Base-by-base conservation (phyloP, 2,888 invertebrate genomes). In the Dryococelus australis region DNA sequence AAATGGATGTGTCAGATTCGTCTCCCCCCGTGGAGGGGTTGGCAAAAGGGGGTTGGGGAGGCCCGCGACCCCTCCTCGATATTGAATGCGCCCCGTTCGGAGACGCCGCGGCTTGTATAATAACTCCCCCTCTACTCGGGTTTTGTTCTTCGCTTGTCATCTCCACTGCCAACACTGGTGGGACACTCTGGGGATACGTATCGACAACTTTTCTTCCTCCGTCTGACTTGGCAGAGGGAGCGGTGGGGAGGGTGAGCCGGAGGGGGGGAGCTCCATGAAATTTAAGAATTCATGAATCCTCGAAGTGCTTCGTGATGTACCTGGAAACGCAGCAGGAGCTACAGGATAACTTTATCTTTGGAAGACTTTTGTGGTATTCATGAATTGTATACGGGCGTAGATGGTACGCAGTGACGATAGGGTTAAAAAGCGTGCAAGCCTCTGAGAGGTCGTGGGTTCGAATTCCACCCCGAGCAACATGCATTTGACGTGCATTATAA, bases 1-100 rank as follows among this genome's bases (percentile, higher is more conserved):
- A 65, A 65, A 65, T 65, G 65, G 65, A 65, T 65, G 65, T n/a
- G 65, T 65, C 65, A 65, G n/a, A 65, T 12, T 65, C 65, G 65
- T 65, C n/a, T n/a, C 65, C 65, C 47, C 16, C n/a, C 24, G 65
- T 3, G 65, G 65, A 10, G 65, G n/a, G 1, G 51, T 1, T 12
- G 65, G 65, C 20, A 65, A 6, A 51, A 6, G 51, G 20, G 65
- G 0, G 65, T 65, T 20, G 65, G n/a, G 8, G 24, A 65, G n/a
- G n/a, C 1, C 24, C 8, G 24, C 65, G 24, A 16, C 65, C 24
- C 0, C 12, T 47, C 47, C 0, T 3, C 47, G 65, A n/a, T 65
- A 65, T 65, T n/a, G 65, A n/a, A 65, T 65, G 47, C 47, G 47
- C 20, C 5, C 47, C 16, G 47, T 8, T n/a, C 65, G 65, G 65